A percentile compares a stretch with the other conserved stretches of the same genome.
Evolutionary conservation across 2,113 vertebrate species (phyloP).

Genomic region (Grus americana): DNA sequence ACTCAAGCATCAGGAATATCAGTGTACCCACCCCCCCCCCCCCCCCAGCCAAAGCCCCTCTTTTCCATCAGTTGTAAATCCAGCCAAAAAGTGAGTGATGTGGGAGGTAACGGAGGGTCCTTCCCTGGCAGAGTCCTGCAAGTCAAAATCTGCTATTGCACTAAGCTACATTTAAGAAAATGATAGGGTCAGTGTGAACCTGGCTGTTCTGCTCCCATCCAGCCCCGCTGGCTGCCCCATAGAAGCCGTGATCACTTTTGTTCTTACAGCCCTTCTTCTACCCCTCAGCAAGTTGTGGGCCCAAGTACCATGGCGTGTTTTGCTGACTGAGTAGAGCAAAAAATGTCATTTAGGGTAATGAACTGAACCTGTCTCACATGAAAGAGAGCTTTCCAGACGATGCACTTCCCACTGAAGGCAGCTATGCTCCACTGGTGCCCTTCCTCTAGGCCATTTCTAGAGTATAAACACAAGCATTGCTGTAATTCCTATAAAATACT

Average conservation of each 20-base stretch:
- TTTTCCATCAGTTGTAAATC: background rate
- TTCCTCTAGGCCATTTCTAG: constrained; percentile 1
- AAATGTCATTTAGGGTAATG: background rate
- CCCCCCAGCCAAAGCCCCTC: background rate
- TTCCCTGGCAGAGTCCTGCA: background rate
- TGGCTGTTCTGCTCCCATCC: background rate
- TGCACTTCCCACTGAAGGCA: background rate
- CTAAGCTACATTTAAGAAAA: background rate
- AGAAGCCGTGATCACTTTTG: background rate
- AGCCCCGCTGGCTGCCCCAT: background rate
- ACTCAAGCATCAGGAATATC: background rate
- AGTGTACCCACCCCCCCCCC: background rate
- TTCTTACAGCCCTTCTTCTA: background rate
- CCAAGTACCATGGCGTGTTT: background rate
- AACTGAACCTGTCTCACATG: background rate
- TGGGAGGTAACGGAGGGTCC: background rate
- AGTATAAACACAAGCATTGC: background rate
- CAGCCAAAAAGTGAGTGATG: background rate
- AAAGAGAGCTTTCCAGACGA: background rate
- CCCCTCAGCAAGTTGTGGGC: background rate
- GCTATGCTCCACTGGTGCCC: background rate
- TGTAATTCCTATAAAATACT: background rate
- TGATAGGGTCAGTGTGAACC: background rate
- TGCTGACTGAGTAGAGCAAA: background rate
- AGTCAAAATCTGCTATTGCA: background rate